These are phyloP conservation scores for Eugnorisma glareosa DNA, from an alignment of 2,888 invertebrate genomes.

Conservation along the genomic window DNA sequence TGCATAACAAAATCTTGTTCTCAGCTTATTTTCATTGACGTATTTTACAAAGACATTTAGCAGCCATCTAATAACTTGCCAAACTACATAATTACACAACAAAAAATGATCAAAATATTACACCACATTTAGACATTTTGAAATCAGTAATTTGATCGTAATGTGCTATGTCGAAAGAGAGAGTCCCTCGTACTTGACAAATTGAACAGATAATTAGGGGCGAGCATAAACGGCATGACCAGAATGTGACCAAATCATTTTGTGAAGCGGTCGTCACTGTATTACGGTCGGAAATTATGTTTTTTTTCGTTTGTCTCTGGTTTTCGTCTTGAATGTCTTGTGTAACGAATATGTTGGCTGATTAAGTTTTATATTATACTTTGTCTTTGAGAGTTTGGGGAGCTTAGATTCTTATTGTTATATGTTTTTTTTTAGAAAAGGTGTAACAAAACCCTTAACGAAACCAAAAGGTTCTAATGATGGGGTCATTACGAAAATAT, in stretches of 20 bases:
- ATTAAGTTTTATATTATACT: not conserved
- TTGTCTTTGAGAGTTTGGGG: not conserved
- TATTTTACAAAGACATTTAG: constrained; percentile 1
- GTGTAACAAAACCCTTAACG: no score
- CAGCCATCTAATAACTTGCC: constrained; percentile 24
- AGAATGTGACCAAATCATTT: constrained; percentile 87
- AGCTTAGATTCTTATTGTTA: not conserved
- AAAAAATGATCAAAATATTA: constrained; percentile 47
- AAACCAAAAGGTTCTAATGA: no score
- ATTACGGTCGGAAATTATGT: constrained; percentile 66
- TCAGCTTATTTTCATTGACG: not conserved
- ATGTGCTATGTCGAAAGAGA: constrained; percentile 72
- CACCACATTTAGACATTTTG: constrained; percentile 67
- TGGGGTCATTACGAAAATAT: no score
- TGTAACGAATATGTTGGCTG: constrained; percentile 24
- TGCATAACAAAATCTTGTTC: not conserved
- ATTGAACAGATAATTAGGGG: constrained; percentile 82
- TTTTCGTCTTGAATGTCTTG: constrained; percentile 36
- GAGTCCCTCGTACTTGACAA: constrained; percentile 70
- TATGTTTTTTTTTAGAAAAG: not conserved
- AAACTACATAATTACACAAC: constrained; percentile 19
- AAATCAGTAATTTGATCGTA: constrained; percentile 70
- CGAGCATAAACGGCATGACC: constrained; percentile 84
- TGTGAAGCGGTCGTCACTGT: constrained; percentile 81
- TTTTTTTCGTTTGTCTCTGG: constrained; percentile 40